Evolutionary conservation across 2,888 invertebrate species (phyloP), one percentile per base, ranked within the genome.

Genomic region (Rhorus exstirpatorius): DNA sequence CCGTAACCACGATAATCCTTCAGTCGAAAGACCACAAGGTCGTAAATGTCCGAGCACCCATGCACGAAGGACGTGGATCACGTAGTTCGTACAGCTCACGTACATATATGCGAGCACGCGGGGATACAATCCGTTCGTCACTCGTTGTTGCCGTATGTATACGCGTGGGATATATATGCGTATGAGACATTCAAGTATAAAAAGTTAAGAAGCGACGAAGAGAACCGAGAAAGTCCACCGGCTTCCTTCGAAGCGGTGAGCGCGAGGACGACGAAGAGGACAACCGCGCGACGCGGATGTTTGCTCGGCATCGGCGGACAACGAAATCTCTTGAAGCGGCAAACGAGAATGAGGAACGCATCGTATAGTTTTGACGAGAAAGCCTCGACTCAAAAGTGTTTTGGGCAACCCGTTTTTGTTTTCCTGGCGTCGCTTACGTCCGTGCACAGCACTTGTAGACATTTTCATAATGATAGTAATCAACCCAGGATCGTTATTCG

Each of bases 41-140:
- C 88, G 84, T 90, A 90, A 90, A 88, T 70, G 87, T 86, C 83
- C 84, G 82, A 60, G 87, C 88, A 87, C 89, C 89, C 87, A 88
- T 87, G 87, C 83, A 86, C 82, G 76, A 81, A 81, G 77, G 78
- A 80, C 85, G 83, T 83, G 86, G 80, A 88, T 90, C 90, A 90
- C 90, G 90, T 90, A 89, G 86, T 79, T 84, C 86, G 85, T 68
- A 63, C 41, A 82, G 83, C 84, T 84, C 88, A 85, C 83, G 87
- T 86, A 76, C 83, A 21, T 46, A 35, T n/a, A n/a, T 38, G 83
- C 78, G 82, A 68, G 72, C 71, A 78, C 75, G 75, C 55, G 67
- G 44, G 14, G 63, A 63, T 70, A 61, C 72, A 74, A 78, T 75
- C 75, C 82, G 79, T 82, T 71, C 79, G 65, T 82, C 79, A 65